Conservation (phyloP, 1,140 invertebrate genomes). For the Chironomus tepperi region DNA sequence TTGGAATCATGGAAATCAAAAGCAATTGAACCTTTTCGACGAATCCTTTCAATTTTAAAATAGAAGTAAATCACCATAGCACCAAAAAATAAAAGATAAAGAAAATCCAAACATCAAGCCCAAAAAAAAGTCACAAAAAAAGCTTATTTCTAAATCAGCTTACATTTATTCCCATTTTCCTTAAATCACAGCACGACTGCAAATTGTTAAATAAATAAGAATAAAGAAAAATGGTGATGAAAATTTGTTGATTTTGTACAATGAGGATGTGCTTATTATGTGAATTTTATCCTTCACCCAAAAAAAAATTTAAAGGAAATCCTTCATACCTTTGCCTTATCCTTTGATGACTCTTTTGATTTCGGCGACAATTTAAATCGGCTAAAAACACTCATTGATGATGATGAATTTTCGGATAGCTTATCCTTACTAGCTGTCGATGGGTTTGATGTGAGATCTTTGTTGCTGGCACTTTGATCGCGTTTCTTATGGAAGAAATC, state of each 20-base stretch:
- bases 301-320: neutral
- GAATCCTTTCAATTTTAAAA: too few relatives aligned
- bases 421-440: conserved; percentile 35
- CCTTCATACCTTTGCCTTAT: conserved; percentile 56
- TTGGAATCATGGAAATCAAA: too few relatives aligned
- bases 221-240: neutral
- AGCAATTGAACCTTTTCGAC: too few relatives aligned
- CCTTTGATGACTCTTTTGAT: conserved; percentile 58
- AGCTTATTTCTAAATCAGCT: conserved; percentile 30
- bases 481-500: conserved; percentile 65
- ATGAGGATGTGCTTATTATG: neutral
- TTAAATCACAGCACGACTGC: conserved; percentile 44
- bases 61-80: neutral
- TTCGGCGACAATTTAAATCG: conserved; percentile 54
- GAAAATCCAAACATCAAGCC: neutral
- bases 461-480: conserved; percentile 35
- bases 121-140: neutral
- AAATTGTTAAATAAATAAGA: conserved; percentile 28
- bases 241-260: neutral
- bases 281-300: conserved; percentile 11
- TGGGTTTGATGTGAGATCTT: conserved; percentile 33
- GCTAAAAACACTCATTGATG: conserved; percentile 44
- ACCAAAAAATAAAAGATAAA: neutral
- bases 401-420: conserved; percentile 29
- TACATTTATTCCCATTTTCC: conserved; percentile 42